Conservation (phyloP, 1,140 invertebrate genomes). For the Drosophila kohkoa region DNA sequence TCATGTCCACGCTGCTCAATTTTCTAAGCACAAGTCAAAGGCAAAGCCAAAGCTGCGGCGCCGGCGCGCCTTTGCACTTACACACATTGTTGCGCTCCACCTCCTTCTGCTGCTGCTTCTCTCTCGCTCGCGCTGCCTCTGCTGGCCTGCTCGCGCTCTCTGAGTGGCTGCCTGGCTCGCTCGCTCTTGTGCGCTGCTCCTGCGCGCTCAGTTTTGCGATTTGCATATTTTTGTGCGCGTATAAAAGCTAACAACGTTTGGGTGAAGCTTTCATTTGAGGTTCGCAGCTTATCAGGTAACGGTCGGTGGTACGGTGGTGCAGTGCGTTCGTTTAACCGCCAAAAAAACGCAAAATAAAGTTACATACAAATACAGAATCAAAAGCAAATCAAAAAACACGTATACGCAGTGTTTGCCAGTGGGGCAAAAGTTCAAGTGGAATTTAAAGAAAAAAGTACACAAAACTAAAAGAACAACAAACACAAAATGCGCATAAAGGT, state of each 20-base stretch:
- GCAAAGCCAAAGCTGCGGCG: slow-evolving; percentile 8
- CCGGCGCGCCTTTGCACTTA: slow-evolving; percentile 48
- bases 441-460: slow-evolving; percentile 7
- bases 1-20: slow-evolving; percentile 15
- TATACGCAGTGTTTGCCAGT: slow-evolving; percentile 65
- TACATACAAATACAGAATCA: not conserved
- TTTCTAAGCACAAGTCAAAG: slow-evolving; percentile 27
- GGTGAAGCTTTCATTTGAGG: slow-evolving; percentile 60
- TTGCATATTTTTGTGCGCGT: slow-evolving; percentile 54
- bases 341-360: slow-evolving; percentile 21
- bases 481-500: slow-evolving; percentile 43
- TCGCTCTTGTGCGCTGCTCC: slow-evolving; percentile 27
- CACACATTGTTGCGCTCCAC: slow-evolving; percentile 21
- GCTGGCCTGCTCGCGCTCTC: not conserved
- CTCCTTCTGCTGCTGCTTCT: slow-evolving; percentile 4
- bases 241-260: slow-evolving; percentile 68
- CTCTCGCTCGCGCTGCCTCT: not conserved
- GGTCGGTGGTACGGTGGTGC: slow-evolving; percentile 44
- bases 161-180: slow-evolving; percentile 3
- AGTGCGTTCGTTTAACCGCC: slow-evolving; percentile 45
- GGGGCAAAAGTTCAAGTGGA: slow-evolving; percentile 37
- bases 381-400: slow-evolving; percentile 44
- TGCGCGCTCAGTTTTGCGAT: slow-evolving; percentile 29
- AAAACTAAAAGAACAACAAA: slow-evolving; percentile 32
- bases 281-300: slow-evolving; percentile 67